phyloP scores from a whole-genome alignment of 2,797 vertebrate genomes.

The Centroberyx gerrardi region DNA sequence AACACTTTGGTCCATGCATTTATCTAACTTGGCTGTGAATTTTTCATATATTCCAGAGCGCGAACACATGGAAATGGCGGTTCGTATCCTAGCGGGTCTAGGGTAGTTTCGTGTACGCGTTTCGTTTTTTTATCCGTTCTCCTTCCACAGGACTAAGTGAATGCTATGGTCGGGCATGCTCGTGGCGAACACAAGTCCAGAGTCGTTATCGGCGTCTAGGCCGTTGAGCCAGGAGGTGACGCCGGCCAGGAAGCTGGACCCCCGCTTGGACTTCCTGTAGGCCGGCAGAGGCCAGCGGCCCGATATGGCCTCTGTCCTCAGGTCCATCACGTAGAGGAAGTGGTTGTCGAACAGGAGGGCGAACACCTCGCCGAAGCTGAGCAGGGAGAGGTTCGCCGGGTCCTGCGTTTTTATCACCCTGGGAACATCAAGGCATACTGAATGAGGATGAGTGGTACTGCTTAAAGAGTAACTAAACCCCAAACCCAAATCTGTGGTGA shows the following conservation, averaged over 20 bases:
- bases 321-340: constrained; percentile 97
- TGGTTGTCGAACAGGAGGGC: constrained; percentile 97
- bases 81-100: constrained; percentile 36
- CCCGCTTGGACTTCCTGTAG: constrained; percentile 98
- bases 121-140: constrained; percentile 88
- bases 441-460: neutral
- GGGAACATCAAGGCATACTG: constrained; percentile 20
- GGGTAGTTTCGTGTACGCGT: neutral
- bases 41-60: constrained; percentile 66
- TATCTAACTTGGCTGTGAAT: constrained; percentile 75
- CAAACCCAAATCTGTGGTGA: no score
- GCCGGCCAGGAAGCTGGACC: constrained; percentile 97
- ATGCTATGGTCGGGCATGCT: constrained; percentile 99
- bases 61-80: constrained; percentile 63
- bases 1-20: constrained; percentile 94
- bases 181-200: constrained; percentile 97
- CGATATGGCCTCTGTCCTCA: constrained; percentile 94
- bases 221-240: constrained; percentile 96
- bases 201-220: constrained; percentile 94
- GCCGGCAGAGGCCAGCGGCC: constrained; percentile 98
- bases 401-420: constrained; percentile 98
- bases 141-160: constrained; percentile 98
- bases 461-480: no score
- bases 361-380: constrained; percentile 96
- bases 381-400: constrained; percentile 92